Evolutionary conservation across 2,888 invertebrate genomes (phyloP).

Genomic region (Fragum sueziense): DNA sequence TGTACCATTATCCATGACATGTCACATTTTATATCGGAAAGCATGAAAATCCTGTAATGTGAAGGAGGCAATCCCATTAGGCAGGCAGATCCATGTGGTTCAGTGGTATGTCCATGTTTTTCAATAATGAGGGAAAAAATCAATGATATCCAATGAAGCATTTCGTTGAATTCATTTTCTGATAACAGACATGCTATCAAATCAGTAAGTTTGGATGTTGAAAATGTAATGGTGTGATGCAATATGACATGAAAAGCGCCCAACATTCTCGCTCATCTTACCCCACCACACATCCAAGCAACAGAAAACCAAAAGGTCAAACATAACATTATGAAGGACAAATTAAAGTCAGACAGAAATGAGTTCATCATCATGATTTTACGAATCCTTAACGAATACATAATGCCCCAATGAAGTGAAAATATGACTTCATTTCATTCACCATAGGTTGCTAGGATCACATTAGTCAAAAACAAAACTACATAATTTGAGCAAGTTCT

Average conservation of each 20-base stretch:
- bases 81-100: constrained; percentile 15
- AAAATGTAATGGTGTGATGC: constrained; percentile 52
- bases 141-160: constrained; percentile 29
- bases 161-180: neutral
- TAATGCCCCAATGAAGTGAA: neutral
- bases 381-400: neutral
- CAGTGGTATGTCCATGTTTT: constrained; percentile 40
- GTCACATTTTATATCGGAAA: neutral
- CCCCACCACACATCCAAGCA: constrained; percentile 55
- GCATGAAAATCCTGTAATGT: constrained; percentile 13
- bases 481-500: neutral
- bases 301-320: constrained; percentile 55
- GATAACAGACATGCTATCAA: neutral
- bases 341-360: constrained; percentile 8
- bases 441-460: constrained; percentile 62
- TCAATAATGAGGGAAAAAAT: constrained; percentile 48
- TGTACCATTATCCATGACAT: neutral
- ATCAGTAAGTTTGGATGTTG: constrained; percentile 4
- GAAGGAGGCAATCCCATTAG: constrained; percentile 18
- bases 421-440: neutral
- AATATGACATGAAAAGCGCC: constrained; percentile 53
- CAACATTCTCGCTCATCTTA: constrained; percentile 21
- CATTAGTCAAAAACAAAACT: constrained; percentile 41
- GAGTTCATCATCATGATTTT: neutral
- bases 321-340: constrained; percentile 57